phyloP scores from a whole-genome alignment of 1,140 invertebrate genomes.

The silkworm (Bombyx mori) region ASM3026992v2 NC_085112.1:5051501-5052000 shows the following conservation, averaged over 20 bases:
- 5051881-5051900: conserved; percentile 57
- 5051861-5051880: conserved; percentile 65
- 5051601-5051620: too few relatives aligned
- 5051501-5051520: too few relatives aligned
- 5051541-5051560: too few relatives aligned
- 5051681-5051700: background rate
- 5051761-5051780: conserved; percentile 51
- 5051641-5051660: too few relatives aligned
- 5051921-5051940: conserved; percentile 45
- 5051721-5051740: conserved; percentile 17
- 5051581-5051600: too few relatives aligned
- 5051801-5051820: conserved; percentile 57
- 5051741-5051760: conserved; percentile 60
- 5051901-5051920: conserved; percentile 58
- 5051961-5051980: conserved; percentile 63
- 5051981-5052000: conserved; percentile 73
- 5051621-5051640: too few relatives aligned
- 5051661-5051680: too few relatives aligned
- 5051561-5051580: too few relatives aligned
- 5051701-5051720: background rate
- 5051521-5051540: too few relatives aligned
- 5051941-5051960: conserved; percentile 53
- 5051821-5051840: conserved; percentile 64
- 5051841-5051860: conserved; percentile 59
- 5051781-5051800: conserved; percentile 47